These are phyloP conservation scores for Sturnira hondurensis DNA, from an alignment of 2,113 vertebrate genomes.

Conservation along the genomic window DNA sequence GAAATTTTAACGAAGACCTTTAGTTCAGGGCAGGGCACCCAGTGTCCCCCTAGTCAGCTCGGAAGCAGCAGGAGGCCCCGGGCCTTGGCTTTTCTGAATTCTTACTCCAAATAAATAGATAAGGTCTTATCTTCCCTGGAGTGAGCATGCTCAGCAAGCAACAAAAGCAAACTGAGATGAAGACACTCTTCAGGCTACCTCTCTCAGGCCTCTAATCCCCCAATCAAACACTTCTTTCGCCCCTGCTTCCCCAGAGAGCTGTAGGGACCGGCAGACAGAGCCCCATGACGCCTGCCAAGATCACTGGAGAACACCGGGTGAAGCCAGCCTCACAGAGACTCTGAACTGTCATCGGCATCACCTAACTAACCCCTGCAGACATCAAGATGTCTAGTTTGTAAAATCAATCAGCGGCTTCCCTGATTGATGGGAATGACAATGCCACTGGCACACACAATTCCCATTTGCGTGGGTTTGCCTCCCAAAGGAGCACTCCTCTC, in stretches of 20 bases:
- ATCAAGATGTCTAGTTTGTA: background rate
- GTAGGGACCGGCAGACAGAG: background rate
- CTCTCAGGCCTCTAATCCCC: slow-evolving; percentile 10
- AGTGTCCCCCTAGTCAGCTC: background rate
- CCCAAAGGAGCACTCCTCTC: background rate
- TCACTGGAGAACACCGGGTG: background rate
- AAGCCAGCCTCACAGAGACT: background rate
- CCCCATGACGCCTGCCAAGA: background rate
- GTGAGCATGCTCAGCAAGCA: background rate
- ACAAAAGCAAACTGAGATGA: slow-evolving; percentile 42
- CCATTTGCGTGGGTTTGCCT: background rate
- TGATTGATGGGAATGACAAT: background rate
- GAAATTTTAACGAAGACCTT: slow-evolving; percentile 25
- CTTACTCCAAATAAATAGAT: slow-evolving; percentile 17
- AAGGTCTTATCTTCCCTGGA: background rate
- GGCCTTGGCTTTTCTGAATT: background rate
- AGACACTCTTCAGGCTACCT: slow-evolving; percentile 35
- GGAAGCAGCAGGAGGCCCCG: background rate
- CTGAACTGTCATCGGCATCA: background rate
- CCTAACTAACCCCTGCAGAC: background rate
- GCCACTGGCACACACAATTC: background rate
- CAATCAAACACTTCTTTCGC: slow-evolving; percentile 49
- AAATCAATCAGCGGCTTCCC: background rate
- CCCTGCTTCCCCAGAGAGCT: slow-evolving; percentile 9
- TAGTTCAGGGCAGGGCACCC: background rate